These are phyloP conservation scores for Numenius arquata DNA, from an alignment of 2,113 vertebrate genomes.

Conservation along the genomic window DNA sequence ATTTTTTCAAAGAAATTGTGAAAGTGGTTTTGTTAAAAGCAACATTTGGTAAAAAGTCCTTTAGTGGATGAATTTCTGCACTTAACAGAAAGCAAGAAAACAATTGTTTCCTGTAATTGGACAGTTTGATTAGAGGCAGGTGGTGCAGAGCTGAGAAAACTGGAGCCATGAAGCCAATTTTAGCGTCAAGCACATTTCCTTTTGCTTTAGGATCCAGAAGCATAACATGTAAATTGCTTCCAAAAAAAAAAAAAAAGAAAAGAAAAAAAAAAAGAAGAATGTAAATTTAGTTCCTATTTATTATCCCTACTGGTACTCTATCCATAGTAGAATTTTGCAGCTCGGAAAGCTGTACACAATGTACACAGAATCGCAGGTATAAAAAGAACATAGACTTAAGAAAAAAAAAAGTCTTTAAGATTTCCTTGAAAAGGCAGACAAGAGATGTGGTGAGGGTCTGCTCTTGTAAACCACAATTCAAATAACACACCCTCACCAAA, in stretches of 20 bases:
- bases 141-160: constrained; percentile 65
- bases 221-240: constrained; percentile 64
- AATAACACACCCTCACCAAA: neutral
- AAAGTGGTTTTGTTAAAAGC: constrained; percentile 36
- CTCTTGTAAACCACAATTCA: neutral
- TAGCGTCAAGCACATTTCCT: constrained; percentile 64
- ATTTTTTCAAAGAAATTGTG: constrained; percentile 27
- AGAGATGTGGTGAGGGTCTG: neutral
- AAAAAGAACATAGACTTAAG: neutral
- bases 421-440: neutral
- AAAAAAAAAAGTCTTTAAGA: neutral
- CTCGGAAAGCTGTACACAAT: neutral
- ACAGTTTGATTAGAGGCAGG: constrained; percentile 81
- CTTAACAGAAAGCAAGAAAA: constrained; percentile 77
- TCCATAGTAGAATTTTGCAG: constrained; percentile 13
- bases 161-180: constrained; percentile 70
- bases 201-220: constrained; percentile 60
- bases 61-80: constrained; percentile 69
- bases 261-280: neutral
- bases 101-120: constrained; percentile 80
- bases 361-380: neutral
- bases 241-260: neutral
- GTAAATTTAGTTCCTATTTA: constrained; percentile 66
- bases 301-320: constrained; percentile 44
- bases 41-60: constrained; percentile 65